phyloP scores from a whole-genome alignment of 2,113 vertebrate genomes.

The Ciconia boyciana region DNA sequence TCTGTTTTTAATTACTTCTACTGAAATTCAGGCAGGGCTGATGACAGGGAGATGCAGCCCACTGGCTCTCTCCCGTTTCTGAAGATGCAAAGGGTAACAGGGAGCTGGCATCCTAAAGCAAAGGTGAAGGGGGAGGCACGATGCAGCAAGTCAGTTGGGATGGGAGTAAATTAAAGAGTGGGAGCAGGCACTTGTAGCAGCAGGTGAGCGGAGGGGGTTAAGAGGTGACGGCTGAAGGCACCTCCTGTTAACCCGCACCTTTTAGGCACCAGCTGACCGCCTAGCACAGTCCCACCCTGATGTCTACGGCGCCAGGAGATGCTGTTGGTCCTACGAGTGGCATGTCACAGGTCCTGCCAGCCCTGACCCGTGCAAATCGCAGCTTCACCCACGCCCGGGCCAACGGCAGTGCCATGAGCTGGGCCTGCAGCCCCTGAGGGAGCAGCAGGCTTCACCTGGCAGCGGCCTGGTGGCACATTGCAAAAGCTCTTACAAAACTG shows the following conservation, averaged over 20 bases:
- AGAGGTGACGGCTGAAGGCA: not conserved
- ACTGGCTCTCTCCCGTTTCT: not conserved
- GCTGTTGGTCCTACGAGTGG: not conserved
- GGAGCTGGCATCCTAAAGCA: not conserved
- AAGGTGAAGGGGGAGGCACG: not conserved
- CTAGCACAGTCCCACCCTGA: fast-evolving
- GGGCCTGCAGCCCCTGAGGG: not conserved
- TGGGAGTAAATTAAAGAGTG: not conserved
- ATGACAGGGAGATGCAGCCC: not conserved
- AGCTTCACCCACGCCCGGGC: not conserved
- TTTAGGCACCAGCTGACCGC: not conserved
- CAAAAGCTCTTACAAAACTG: not conserved
- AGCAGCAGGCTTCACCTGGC: not conserved
- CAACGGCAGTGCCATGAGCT: fast-evolving
- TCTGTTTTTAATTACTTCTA: not conserved
- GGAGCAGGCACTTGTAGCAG: not conserved
- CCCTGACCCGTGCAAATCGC: not conserved
- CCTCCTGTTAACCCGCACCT: not conserved
- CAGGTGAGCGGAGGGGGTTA: not conserved
- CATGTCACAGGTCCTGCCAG: not conserved
- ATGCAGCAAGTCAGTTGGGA: no score
- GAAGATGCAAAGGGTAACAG: not conserved
- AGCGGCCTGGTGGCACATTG: not conserved
- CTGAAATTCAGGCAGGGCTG: not conserved
- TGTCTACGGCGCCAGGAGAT: fast-evolving